These are phyloP conservation scores for Macrophya annulata DNA, from an alignment of 2,888 invertebrate species.

Conservation along the genomic window DNA sequence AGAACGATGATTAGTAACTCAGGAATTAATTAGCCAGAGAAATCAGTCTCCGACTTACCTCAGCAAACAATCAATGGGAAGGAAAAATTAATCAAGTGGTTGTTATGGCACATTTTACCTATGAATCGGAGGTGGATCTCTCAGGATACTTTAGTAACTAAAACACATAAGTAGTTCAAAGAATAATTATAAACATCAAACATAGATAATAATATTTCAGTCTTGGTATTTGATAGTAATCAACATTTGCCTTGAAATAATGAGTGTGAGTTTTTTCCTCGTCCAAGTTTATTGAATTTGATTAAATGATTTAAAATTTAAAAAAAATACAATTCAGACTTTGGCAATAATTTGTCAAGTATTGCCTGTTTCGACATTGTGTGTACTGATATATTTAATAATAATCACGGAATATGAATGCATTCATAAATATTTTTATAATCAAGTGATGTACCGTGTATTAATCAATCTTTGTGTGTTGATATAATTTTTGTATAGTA, in stretches of 20 bases:
- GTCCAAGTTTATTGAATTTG: conserved; percentile 14
- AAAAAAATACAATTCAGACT: conserved; percentile 8
- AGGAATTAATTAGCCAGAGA: conserved; percentile 54
- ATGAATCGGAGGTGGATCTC: conserved; percentile 42
- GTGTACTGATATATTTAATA: conserved; percentile 18
- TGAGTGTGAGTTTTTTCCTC: background rate
- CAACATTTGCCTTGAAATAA: conserved; percentile 33
- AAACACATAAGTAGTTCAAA: conserved; percentile 32
- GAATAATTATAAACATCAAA: background rate
- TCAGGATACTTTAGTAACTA: conserved; percentile 32
- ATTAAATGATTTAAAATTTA: background rate
- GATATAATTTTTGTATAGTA: conserved; percentile 19
- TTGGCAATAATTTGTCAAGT: conserved; percentile 24
- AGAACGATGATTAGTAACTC: conserved; percentile 47
- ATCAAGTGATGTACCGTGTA: conserved; percentile 38
- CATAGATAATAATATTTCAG: conserved; percentile 10
- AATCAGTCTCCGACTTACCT: conserved; percentile 38
- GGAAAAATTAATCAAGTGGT: conserved; percentile 1
- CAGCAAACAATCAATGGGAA: conserved; percentile 20
- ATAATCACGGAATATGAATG: conserved; percentile 41
- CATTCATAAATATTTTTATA: conserved; percentile 48
- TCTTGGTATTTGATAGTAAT: conserved; percentile 14
- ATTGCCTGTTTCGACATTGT: conserved; percentile 18
- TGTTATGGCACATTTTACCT: conserved; percentile 1
- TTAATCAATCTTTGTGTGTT: conserved; percentile 1